These are phyloP conservation scores for Parnassius mnemosyne DNA, from an alignment of 2,888 invertebrate species.

Conservation along the genomic window DNA sequence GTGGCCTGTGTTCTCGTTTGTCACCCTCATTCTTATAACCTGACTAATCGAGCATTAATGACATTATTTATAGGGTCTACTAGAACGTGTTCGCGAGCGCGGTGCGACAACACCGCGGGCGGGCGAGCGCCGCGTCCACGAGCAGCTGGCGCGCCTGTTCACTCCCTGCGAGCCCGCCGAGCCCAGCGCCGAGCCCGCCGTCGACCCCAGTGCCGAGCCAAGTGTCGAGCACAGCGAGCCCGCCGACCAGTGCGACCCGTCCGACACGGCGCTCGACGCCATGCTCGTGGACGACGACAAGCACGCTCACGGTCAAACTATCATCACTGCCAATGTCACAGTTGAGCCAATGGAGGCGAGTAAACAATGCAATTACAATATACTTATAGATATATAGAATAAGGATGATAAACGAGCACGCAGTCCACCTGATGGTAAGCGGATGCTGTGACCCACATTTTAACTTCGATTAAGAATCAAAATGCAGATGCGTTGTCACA, in stretches of 20 bases:
- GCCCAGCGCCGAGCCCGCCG: conserved; percentile 13
- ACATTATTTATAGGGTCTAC: conserved; percentile 76
- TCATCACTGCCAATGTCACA: conserved; percentile 44
- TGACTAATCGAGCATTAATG: too few relatives aligned
- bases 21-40: too few relatives aligned
- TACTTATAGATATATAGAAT: too few relatives aligned
- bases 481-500: too few relatives aligned
- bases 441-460: too few relatives aligned
- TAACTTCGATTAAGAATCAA: too few relatives aligned
- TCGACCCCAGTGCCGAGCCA: conserved; percentile 22
- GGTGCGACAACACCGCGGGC: conserved; percentile 82
- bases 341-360: conserved; percentile 63
- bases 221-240: conserved; percentile 24
- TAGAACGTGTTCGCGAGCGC: conserved; percentile 87
- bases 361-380: background rate
- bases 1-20: too few relatives aligned
- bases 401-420: too few relatives aligned
- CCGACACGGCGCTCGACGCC: conserved; percentile 13
- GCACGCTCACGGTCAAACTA: conserved; percentile 26
- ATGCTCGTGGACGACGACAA: conserved; percentile 27
- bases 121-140: conserved; percentile 85
- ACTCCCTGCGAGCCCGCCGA: conserved; percentile 42
- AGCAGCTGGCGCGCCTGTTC: conserved; percentile 82
- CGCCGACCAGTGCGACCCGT: conserved; percentile 24
- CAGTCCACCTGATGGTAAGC: too few relatives aligned